Evolutionary conservation across 2,888 invertebrate genomes (phyloP), one percentile per base, ranked within the genome.

Genomic region (Lepas anatifera): DNA sequence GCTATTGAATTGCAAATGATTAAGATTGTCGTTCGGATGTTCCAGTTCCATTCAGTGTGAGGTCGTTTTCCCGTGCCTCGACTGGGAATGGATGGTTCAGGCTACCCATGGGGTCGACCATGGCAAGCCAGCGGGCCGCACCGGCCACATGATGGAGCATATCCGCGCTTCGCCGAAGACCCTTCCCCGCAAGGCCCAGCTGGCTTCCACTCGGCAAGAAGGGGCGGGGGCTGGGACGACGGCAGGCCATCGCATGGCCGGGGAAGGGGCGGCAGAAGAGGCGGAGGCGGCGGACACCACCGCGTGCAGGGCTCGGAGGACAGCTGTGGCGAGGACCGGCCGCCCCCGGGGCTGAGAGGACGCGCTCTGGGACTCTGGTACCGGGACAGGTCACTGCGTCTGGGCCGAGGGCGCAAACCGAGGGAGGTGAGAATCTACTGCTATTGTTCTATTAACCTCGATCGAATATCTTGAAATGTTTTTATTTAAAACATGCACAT

Each of bases 321-420:
- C 52, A 52, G 22, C 25, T 4, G 32, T n/a, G 58, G 35, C 35
- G 32, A 35, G 8, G 58, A 58, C 35, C 32, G 58, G 32, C 58
- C 58, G 18, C 71, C 71, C 3, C 48, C 66, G 7, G 70, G 70
- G 4, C 58, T 71, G 18, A 27, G 70, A 2, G 71, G 71, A 3
- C 29, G 68, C 1, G 70, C 58, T 13, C 67, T 71, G 29, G 71
- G 71, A 22, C 32, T 71, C 52, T 71, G 46, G 41, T 71, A 69
- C 58, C 29, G 58, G 22, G 58, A 58, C 58, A 32, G 58, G 4
- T 11, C 58, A 16, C 3, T 58, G 16, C 13, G 58, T 1, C 18
- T 6, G 16, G 35, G 32, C 22, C 22, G 58, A 13, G 58, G 58
- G 4, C 58, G 32, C 18, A 58, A 35, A 18, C 13, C 25, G 18